Evolutionary conservation across 2,888 invertebrate species (phyloP).

Genomic region (Antheraea assamensis): DNA sequence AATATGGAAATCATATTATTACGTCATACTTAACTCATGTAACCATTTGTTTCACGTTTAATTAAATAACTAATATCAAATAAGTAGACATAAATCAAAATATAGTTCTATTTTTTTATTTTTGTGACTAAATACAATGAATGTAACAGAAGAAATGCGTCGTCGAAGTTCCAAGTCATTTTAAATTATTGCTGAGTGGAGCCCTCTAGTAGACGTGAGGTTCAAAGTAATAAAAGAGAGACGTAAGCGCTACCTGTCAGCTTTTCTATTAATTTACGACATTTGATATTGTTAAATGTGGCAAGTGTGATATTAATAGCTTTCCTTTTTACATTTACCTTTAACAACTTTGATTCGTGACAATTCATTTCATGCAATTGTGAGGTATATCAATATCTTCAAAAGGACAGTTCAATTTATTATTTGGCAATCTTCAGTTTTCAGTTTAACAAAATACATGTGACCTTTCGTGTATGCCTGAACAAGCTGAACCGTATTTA

Average conservation of each 20-base stretch:
- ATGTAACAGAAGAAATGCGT: not conserved
- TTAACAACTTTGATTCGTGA: not conserved
- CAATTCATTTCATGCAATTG: not conserved
- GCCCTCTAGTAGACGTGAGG: not conserved
- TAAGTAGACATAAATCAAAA: not conserved
- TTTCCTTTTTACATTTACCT: not conserved
- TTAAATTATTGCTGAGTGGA: not conserved
- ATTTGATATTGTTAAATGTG: not conserved
- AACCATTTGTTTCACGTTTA: slow-evolving; percentile 15
- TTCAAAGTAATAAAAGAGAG: not conserved
- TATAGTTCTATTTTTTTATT: not conserved
- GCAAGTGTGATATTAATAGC: not conserved
- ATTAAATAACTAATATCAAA: not conserved
- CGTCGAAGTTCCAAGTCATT: not conserved
- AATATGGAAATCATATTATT: slow-evolving; percentile 54
- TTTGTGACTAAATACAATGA: not conserved
- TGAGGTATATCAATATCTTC: not conserved
- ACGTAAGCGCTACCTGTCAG: not conserved
- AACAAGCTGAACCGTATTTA: not conserved
- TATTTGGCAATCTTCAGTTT: not conserved
- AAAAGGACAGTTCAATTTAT: not conserved
- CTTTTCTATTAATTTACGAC: not conserved
- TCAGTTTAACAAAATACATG: not conserved
- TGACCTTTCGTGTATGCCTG: not conserved
- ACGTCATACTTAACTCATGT: slow-evolving; percentile 36